Percentiles rank a stretch among this genome's conserved stretches.
Evolutionary conservation across 2,888 invertebrate genomes (phyloP).

Genomic region (Heliconius cydno): DNA sequence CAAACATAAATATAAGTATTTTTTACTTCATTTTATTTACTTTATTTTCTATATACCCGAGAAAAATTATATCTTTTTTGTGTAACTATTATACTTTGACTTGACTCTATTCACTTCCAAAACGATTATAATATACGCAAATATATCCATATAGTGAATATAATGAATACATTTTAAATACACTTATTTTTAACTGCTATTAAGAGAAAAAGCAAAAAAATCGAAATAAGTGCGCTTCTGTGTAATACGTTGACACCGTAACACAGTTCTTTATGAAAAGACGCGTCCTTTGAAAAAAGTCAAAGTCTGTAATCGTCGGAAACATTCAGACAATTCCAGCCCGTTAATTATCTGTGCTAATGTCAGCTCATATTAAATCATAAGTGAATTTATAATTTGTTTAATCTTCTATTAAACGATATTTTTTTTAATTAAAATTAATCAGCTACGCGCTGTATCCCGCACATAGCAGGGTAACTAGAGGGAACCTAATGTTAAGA

Average conservation of each 20-base stretch:
- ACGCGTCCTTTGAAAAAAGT: background rate
- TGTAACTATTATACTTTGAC: no score
- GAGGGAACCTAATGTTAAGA: no score
- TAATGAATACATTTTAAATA: background rate
- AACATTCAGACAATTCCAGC: background rate
- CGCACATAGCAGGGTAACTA: no score
- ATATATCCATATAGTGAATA: background rate
- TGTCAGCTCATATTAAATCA: background rate
- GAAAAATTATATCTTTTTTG: no score
- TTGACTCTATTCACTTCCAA: no score
- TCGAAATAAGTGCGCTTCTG: background rate
- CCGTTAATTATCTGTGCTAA: background rate
- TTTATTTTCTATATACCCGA: no score
- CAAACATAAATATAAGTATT: no score
- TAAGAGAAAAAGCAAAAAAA: constrained; percentile 1
- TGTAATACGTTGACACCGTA: constrained; percentile 6
- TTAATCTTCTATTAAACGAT: background rate
- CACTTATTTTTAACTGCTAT: background rate
- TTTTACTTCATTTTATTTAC: no score
- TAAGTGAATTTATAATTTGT: background rate
- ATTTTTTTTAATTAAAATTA: no score
- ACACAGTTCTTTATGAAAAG: constrained; percentile 19
- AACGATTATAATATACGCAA: background rate
- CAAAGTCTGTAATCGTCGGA: constrained; percentile 3
- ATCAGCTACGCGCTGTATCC: no score